Percentiles rank a stretch among this genome's conserved stretches.
Conservation (phyloP, 2,888 invertebrate species). For the Pollenia labialis region DNA sequence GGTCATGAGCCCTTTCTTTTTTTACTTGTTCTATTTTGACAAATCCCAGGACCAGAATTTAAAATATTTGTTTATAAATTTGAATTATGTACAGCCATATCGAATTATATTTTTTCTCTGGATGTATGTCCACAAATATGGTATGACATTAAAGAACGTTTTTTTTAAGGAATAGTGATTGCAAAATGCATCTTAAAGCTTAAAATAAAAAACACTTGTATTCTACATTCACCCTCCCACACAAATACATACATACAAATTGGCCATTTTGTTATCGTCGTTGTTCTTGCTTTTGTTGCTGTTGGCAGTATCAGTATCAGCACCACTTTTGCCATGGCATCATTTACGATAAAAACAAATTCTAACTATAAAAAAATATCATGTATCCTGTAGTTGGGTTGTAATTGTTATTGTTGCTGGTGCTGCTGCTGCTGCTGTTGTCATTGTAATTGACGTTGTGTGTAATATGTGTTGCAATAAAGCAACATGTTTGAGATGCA, state of each 20-base stretch:
- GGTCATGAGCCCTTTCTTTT: too few species aligned
- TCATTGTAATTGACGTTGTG: not conserved
- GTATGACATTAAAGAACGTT: not conserved
- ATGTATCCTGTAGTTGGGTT: not conserved
- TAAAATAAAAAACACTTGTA: not conserved
- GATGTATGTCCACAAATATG: too few species aligned
- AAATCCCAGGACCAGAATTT: too few species aligned
- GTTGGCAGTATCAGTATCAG: constrained; percentile 23
- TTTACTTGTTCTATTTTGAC: too few species aligned
- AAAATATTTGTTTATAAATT: too few species aligned
- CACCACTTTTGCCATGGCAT: constrained; percentile 34
- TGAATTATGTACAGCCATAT: too few species aligned
- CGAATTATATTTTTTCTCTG: too few species aligned
- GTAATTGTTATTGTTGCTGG: not conserved
- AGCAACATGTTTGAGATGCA: constrained; percentile 45
- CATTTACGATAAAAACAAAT: constrained; percentile 7
- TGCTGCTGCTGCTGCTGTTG: constrained; percentile 8
- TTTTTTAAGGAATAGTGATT: not conserved
- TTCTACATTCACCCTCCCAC: too few species aligned
- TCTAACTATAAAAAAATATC: constrained; percentile 5
- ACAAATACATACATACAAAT: not conserved
- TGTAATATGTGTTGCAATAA: constrained; percentile 22
- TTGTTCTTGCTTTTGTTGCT: not conserved
- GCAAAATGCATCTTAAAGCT: not conserved
- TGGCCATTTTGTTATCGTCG: constrained; percentile 14